These are phyloP conservation scores for Avahi laniger DNA, from an alignment of 2,797 vertebrate species.

Conservation along the genomic window DNA sequence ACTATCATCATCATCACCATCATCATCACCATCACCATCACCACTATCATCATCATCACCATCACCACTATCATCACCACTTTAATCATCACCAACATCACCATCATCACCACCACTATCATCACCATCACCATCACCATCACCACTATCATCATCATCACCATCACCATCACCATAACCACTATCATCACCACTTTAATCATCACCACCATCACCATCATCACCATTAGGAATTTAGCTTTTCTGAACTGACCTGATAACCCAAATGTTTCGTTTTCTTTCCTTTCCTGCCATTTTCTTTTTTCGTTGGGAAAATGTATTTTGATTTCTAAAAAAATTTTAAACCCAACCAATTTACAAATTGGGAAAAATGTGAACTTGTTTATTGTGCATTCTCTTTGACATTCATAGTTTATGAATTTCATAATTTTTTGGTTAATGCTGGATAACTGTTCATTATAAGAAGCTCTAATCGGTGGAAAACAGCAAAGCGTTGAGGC, in stretches of 20 bases:
- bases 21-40: fast-evolving
- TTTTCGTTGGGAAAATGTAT: background rate
- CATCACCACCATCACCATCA: fast-evolving
- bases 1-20: fast-evolving
- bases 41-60: fast-evolving
- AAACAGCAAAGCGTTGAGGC: background rate
- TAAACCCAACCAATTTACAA: background rate
- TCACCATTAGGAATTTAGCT: background rate
- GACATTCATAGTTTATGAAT: background rate
- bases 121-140: fast-evolving
- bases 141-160: fast-evolving
- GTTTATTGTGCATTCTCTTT: background rate
- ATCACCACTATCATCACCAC: too few relatives aligned
- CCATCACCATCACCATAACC: fast-evolving
- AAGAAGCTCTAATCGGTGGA: background rate
- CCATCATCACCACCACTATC: fast-evolving
- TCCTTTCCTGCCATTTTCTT: background rate
- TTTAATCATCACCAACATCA: too few relatives aligned
- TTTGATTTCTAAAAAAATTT: background rate
- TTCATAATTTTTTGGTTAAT: background rate
- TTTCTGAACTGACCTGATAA: background rate
- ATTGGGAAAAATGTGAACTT: background rate
- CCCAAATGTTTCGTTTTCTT: background rate
- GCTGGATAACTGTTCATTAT: background rate
- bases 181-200: fast-evolving